These are phyloP conservation scores for Miltochrista miniata DNA, from an alignment of 2,888 invertebrate genomes.

Conservation along the genomic window DNA sequence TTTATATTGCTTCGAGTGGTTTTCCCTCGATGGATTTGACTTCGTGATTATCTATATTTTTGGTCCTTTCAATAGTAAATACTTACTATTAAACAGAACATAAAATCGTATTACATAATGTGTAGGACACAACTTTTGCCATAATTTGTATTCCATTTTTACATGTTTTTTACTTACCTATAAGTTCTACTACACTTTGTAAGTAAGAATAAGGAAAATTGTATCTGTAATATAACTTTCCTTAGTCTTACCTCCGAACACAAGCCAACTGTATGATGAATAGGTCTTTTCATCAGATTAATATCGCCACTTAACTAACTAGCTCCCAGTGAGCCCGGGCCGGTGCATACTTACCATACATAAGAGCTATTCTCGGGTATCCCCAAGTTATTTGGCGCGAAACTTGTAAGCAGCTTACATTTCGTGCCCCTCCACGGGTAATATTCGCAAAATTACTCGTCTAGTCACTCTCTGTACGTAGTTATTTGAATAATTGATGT, in stretches of 20 bases:
- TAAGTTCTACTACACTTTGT: too few relatives aligned
- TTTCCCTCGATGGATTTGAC: constrained; percentile 17
- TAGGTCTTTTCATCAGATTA: constrained; percentile 65
- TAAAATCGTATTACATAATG: too few relatives aligned
- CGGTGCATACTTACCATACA: constrained; percentile 54
- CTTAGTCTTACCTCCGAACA: constrained; percentile 10
- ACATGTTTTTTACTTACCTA: too few relatives aligned
- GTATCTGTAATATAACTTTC: too few relatives aligned
- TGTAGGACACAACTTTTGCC: too few relatives aligned
- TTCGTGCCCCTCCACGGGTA: constrained; percentile 57
- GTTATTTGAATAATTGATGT: constrained; percentile 80
- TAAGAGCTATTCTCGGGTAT: constrained; percentile 52
- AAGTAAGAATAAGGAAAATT: too few relatives aligned
- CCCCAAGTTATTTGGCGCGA: constrained; percentile 63
- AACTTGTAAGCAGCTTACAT: constrained; percentile 78
- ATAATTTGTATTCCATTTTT: too few relatives aligned
- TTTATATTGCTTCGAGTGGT: constrained; percentile 33
- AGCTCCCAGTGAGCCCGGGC: constrained; percentile 36
- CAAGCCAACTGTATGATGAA: constrained; percentile 46
- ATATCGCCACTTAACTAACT: constrained; percentile 58
- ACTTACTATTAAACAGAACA: background rate
- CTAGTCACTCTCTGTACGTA: constrained; percentile 62
- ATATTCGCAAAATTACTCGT: constrained; percentile 74
- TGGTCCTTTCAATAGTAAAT: constrained; percentile 5
- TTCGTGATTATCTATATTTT: constrained; percentile 21